Base-by-base conservation (phyloP, 2,113 vertebrate species). In the Eonycteris spelaea region DNA sequence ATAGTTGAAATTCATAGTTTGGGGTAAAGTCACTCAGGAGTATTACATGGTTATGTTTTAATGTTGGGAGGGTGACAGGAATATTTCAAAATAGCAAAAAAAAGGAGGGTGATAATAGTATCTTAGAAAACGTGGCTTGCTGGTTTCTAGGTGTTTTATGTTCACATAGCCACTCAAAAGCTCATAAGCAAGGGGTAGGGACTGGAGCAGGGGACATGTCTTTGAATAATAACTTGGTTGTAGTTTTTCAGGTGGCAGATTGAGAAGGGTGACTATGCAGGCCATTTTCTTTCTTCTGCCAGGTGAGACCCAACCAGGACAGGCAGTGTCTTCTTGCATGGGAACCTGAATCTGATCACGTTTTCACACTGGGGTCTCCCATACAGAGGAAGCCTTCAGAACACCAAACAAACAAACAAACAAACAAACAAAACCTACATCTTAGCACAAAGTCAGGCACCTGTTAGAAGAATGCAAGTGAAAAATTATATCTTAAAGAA, bases 1-100 rank as follows among this genome's bases (percentile, higher is more conserved):
- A 97, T 96, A 97, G 90, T 97, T 98, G 95, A 98, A 98, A 98
- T 98, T 98, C 98, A 98, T 98, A 96, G 97, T 98, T 98, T 97
- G 70, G 90, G 82, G 91, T 26, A 97, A 98, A 98, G 97, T 96
- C 95, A 97, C 93, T 94, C 94, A 80, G 84, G 88, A 94, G 59
- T 96, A 88, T 67, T 70, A 97, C 90, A 96, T 1, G 63, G 84
- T 94, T 96, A 91, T 51, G 91, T 96, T 97, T 97, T 97, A 98
- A 98, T 65, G 83, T 87, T 55, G 73, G 96, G 96, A 91, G 93
- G 78, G 92, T 61, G 35, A 74, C 65, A 71, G 40, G 40, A 94
- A 91, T 74, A 86, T 94, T 96, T 94, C 80, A 89, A 93, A 96
- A 93, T 82, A 93, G 19, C 82, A 51, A 59, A 26, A 77, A 35